phyloP scores from a whole-genome alignment of 2,113 vertebrate genomes.

The Brachirus orientalis region DNA sequence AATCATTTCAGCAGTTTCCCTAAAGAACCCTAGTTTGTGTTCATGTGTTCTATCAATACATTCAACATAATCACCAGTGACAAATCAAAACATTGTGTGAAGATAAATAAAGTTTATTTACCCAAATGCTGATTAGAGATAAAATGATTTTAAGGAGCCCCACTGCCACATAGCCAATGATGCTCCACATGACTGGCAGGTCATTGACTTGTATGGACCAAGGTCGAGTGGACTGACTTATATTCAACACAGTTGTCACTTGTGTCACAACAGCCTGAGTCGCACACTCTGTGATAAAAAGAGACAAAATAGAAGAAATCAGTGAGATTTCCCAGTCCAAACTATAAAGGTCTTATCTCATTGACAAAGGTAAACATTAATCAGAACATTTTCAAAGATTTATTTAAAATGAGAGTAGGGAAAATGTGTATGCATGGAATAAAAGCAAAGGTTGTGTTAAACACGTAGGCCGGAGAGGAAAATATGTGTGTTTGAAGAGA shows the following conservation, averaged over 20 bases:
- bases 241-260: background rate
- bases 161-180: constrained; percentile 34
- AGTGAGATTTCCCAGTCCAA: background rate
- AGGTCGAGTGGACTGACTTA: fast-evolving
- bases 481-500: background rate
- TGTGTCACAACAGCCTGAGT: background rate
- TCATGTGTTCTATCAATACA: no score
- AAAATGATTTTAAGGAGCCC: constrained; percentile 67
- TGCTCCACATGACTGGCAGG: constrained; percentile 38
- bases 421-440: no score
- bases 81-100: background rate
- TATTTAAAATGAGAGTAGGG: no score
- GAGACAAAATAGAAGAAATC: background rate
- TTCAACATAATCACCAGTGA: no score
- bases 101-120: constrained; percentile 57
- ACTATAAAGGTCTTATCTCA: no score
- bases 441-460: no score
- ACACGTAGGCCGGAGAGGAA: background rate
- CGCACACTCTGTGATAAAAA: constrained; percentile 47
- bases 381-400: no score
- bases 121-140: constrained; percentile 57
- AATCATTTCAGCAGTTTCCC: no score
- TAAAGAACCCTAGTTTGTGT: no score
- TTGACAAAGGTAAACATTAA: no score
- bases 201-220: background rate